These are phyloP conservation scores for Sciurus vulgaris DNA, from an alignment of 2,797 vertebrate genomes.

Conservation along the genomic window DNA sequence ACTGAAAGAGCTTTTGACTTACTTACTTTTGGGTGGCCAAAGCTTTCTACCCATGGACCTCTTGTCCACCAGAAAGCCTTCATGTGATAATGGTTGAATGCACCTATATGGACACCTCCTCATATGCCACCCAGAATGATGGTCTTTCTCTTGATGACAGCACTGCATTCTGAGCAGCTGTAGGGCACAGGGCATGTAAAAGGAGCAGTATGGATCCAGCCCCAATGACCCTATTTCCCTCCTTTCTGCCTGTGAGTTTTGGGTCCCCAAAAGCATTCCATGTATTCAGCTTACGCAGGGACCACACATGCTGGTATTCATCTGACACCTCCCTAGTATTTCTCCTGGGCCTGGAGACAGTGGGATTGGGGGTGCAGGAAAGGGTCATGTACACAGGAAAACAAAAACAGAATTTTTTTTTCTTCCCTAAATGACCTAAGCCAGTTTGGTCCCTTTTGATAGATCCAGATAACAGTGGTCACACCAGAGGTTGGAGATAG, in stretches of 20 bases:
- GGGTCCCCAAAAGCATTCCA: background rate
- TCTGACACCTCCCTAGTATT: background rate
- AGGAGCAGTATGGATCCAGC: background rate
- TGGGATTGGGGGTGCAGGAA: background rate
- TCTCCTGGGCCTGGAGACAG: background rate
- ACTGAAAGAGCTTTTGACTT: background rate
- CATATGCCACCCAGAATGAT: background rate
- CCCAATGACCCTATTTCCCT: accelerated
- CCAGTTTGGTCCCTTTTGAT: background rate
- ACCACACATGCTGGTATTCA: background rate
- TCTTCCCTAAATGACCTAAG: background rate
- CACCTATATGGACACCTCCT: background rate
- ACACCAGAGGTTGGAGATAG: background rate
- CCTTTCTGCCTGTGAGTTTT: background rate
- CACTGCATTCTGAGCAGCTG: background rate
- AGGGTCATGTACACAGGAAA: background rate
- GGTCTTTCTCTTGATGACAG: background rate
- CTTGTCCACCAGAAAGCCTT: background rate
- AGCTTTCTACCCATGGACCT: background rate
- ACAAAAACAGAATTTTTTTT: background rate
- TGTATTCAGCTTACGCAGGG: background rate
- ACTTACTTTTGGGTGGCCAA: background rate
- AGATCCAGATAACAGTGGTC: background rate
- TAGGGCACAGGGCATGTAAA: background rate
- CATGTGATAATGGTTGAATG: background rate